Conservation (phyloP, 2,113 vertebrate genomes). For the Eulemur macaco region DNA sequence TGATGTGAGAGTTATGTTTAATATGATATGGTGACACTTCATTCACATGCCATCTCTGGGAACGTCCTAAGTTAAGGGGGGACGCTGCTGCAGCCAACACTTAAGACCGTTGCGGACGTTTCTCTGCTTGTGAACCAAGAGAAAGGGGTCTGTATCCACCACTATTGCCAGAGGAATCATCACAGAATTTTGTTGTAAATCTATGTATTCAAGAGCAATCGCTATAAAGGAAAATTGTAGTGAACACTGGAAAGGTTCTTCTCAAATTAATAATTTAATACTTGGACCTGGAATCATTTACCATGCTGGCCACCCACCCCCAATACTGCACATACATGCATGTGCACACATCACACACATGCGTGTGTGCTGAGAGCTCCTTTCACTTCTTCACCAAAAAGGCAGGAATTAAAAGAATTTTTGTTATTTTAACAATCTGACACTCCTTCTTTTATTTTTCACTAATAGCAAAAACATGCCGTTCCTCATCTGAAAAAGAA, state of each 20-base stretch:
- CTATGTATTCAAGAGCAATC: too few relatives aligned
- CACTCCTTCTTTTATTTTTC: neutral
- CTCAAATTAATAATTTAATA: neutral
- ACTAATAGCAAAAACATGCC: neutral
- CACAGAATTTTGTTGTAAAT: neutral
- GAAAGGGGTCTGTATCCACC: neutral
- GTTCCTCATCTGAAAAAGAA: neutral
- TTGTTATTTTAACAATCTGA: neutral
- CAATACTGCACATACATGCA: neutral
- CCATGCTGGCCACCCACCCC: rapidly evolving
- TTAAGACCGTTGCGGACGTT: neutral
- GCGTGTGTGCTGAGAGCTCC: neutral
- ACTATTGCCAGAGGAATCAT: rapidly evolving
- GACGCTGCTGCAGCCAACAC: rapidly evolving
- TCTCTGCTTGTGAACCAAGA: neutral
- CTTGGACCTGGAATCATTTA: neutral
- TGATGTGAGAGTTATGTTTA: neutral
- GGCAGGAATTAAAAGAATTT: neutral
- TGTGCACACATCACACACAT: rapidly evolving
- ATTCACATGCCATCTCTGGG: rapidly evolving
- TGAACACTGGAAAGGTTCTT: neutral
- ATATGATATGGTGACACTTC: neutral
- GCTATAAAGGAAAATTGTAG: neutral
- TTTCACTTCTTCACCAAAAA: neutral
- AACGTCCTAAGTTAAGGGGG: too few relatives aligned